Evolutionary conservation across 2,888 invertebrate species (phyloP), one percentile per base, ranked within the genome.

Genomic region (Tachystola acroxantha): DNA sequence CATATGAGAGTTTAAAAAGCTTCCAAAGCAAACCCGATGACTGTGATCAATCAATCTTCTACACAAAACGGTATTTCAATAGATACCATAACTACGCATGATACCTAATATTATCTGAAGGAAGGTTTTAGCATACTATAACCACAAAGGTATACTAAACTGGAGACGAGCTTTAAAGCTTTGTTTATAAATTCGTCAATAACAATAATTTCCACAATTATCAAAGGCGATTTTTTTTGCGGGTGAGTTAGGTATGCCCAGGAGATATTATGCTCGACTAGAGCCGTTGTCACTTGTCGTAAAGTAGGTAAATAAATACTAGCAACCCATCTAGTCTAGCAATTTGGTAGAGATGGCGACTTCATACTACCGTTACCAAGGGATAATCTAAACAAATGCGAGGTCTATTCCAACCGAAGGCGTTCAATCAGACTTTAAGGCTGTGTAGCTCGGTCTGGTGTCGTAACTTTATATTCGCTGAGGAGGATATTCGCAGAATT

Each of bases 391-490:
- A 67, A 73, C 60, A 67, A 71, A 75, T 62, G 66, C 49, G 60
- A 56, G 59, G 57, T 64, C 60, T 63, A 64, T 64, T 56, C 61
- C 55, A 57, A 58, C 52, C 56, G 46, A 64, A 62, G 62, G 50
- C 67, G 59, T 63, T 73, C 69, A 66, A 71, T 71, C 68, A 71
- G 65, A 66, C 61, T 69, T 62, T 64, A 64, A 62, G 62, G 56
- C 61, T 43, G 38, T 57, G 58, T 56, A 50, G 56, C 60, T 59
- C 44, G 50, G 46, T 57, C 53, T 48, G 48, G 49, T 53, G 57
- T 60, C 60, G 67, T 65, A 67, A 75, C 71, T 79, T 75, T 74
- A 70, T 76, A 75, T 76, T 67, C 64, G 66, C 69, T 64, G 66
- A 69, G 62, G 50, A 70, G 48, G 65, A 62, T 67, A 65, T 72